Base-by-base conservation (phyloP, 2,113 vertebrate genomes). In the Amazona guildingii region DNA sequence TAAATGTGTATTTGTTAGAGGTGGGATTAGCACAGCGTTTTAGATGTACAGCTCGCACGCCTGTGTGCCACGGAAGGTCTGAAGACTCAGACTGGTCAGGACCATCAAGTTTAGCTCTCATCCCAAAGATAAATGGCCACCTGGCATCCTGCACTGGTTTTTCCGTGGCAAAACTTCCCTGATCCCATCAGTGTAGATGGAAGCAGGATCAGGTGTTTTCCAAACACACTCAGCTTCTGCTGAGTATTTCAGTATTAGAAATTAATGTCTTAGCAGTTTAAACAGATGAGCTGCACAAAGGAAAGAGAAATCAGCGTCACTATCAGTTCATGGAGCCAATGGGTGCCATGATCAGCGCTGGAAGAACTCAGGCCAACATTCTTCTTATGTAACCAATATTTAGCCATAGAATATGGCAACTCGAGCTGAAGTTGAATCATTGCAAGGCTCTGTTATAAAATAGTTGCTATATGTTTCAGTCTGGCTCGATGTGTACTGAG, bases 381-480 rank as follows among this genome's bases (percentile, higher is more conserved):
- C 20, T 68, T n/a, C 63, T 63, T 66, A 59, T 93, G 87, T 57
- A 91, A 73, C 78, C 85, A 87, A 94, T 49, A 88, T 92, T 95
- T 70, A 93, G 75, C 14, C 70, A 20, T 6, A 46, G 44, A 69
- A 37, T 46, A 11, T 85, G 90, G 78, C 48, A 95, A 41, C 39
- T 37, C 0, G 8, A 46, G 66, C 84, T 64, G 11, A 9, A 44
- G n/a, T 35, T 89, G 94, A 87, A 68, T 91, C 78, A 55, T 14
- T 25, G 86, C 57, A 44, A 76, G 62, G 72, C 74, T 91, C 48
- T 94, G 96, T 95, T 89, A 64, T 29, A 19, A 96, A 97, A 94
- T 87, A 95, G 86, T 73, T 89, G 4, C 84, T 87, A 11, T 84
- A 1, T 82, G 11, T 92, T 85, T 75, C 88, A 68, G 55, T 6